Base-by-base conservation (phyloP, 2,797 vertebrate species). In the Sebastes steindachneri region DNA sequence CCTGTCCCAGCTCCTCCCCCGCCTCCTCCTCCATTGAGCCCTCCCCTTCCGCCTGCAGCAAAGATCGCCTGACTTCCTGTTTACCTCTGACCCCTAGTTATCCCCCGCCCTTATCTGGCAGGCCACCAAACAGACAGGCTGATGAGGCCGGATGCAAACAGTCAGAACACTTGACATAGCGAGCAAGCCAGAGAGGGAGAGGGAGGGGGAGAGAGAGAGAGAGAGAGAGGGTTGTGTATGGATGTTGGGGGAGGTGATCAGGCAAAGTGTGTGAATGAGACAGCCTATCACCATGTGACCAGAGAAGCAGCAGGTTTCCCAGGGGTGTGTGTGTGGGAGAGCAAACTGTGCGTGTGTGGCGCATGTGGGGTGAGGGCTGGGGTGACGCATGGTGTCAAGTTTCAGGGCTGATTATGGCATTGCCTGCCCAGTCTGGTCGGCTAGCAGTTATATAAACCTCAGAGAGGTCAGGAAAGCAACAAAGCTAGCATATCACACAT, bases 51-150 rank as follows among this genome's bases (percentile, higher is more conserved):
- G 87, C 63, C 82, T 66, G 72, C 76, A 83, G 89, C 83, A 76
- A 71, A 89, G 68, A 86, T 89, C 53, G 82, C 89, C 90, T 87
- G 73, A 90, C 94, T 97, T 97, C 95, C 96, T 96, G 91, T 95
- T 96, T 93, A 96, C 93, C 94, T 95, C 94, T 96, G 93, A 96
- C 92, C 95, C 92, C 82, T 66, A 48, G 77, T 80, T 80, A 82
- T 51, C 82, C 71, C 72, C 86, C 79, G 23, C 89, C 85, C 88
- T 90, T 68, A 84, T 87, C 82, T 89, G 48, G 91, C 92, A 89
- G 80, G 80, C 72, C 10, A 89, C 93, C 93, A 92, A 84, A 83
- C 79, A 90, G 90, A 87, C 88, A 88, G 88, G 85, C 89, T 65
- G 74, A 86, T 84, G 88, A 88, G 84, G 86, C 88, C 73, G 76